Base-by-base conservation (phyloP, 2,113 vertebrate species). In the Heteronetta atricapilla region DNA sequence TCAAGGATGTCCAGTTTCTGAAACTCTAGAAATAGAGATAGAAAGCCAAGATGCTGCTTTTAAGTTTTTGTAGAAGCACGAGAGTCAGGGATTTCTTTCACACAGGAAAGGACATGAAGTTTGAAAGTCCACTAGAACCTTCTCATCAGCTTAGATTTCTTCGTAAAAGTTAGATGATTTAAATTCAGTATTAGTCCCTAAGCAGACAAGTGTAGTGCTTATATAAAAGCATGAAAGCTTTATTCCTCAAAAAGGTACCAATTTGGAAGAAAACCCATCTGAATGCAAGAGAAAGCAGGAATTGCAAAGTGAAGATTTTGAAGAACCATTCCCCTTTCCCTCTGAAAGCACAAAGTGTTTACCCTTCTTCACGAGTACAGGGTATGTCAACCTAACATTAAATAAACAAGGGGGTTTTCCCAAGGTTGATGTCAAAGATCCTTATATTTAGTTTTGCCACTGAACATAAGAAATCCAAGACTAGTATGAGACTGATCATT, bases 401-500 rank as follows among this genome's bases (percentile, higher is more conserved):
- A 68, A 6, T 66, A 56, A 68, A 6, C 0, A 11, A 17, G 7
- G 38, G 31, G 5, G 14, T 29, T 14, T 25, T 36, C 48, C n/a
- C 52, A 4, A 55, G 62, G 8, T 28, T 67, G 48, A 20, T 2
- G 3, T 42, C 44, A 70, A 59, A 79, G 10, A 10, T 75, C 58
- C 36, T 84, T 44, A 46, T 34, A 15, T 50, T 18, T 22, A 31
- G 16, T 28, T 46, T 48, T 58, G 64, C 23, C 31, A 6, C 25
- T 5, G 36, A 70, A 31, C 17, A 0, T 2, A 34, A 0, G 0
- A 15, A 36, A 74, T 38, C 8, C 40, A 29, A 28, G 23, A 48
- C 33, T 5, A 36, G 11, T 0, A 16, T 0, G 1, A 90, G n/a
- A 50, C 36, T 48, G 34, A 4, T 0, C 4, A 38, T 46, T 48